Evolutionary conservation across 2,888 invertebrate genomes (phyloP).

Genomic region (Heliconius ethilla): DNA sequence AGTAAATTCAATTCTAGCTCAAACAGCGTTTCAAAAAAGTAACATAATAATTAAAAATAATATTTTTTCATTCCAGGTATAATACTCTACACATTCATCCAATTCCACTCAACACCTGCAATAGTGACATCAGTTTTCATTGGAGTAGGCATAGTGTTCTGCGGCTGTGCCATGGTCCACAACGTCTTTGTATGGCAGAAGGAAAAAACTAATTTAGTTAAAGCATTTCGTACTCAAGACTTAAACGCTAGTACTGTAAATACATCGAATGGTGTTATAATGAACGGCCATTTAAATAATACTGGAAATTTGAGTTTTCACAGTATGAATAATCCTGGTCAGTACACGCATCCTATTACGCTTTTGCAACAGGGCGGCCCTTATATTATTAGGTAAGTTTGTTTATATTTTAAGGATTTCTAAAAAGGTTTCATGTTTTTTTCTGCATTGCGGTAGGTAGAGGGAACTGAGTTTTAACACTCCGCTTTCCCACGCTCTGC

Average conservation of each 20-base stretch:
- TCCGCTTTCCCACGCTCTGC: too few species aligned
- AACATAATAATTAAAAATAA: neutral
- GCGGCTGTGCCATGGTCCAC: constrained; percentile 96
- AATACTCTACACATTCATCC: constrained; percentile 95
- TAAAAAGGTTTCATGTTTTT: neutral
- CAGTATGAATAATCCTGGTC: constrained; percentile 60
- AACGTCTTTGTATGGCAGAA: constrained; percentile 97
- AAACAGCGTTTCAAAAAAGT: too few species aligned
- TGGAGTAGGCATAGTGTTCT: constrained; percentile 94
- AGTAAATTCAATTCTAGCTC: too few species aligned
- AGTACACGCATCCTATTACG: constrained; percentile 75
- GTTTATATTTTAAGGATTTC: neutral
- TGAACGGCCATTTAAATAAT: constrained; percentile 74
- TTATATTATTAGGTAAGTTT: constrained; percentile 78
- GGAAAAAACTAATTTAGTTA: constrained; percentile 92
- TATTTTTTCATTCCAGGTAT: constrained; percentile 85
- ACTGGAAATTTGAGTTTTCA: constrained; percentile 74
- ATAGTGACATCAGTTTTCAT: constrained; percentile 94
- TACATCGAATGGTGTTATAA: constrained; percentile 67
- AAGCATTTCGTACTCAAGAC: constrained; percentile 78
- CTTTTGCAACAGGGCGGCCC: constrained; percentile 80
- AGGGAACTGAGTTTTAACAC: neutral
- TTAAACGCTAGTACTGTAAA: constrained; percentile 62
- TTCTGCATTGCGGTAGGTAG: neutral
- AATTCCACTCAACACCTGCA: constrained; percentile 95